Conservation (phyloP, 1,140 invertebrate species). For the Drosophila guanche region DNA sequence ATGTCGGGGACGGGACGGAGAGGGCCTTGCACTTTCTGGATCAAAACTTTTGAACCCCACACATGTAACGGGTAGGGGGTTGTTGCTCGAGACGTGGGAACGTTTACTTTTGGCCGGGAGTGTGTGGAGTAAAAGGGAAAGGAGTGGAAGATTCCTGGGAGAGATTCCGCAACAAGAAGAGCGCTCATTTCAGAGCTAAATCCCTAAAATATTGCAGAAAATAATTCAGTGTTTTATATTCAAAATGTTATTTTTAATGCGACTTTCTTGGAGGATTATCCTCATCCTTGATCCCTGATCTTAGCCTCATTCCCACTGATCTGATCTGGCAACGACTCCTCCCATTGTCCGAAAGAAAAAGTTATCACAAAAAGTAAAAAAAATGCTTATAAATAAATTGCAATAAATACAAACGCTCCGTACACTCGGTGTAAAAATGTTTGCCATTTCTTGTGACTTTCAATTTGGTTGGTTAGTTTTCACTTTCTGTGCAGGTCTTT, state of each 20-base stretch:
- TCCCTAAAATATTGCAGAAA: not conserved
- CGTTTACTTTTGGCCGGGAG: not conserved
- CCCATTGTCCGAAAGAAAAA: slow-evolving; percentile 39
- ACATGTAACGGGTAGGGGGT: slow-evolving; percentile 9
- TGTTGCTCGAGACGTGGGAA: slow-evolving; percentile 53
- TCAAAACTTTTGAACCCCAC: slow-evolving; percentile 20
- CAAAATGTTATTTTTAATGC: too few species aligned
- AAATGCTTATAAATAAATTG: slow-evolving; percentile 31
- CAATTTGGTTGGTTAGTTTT: slow-evolving; percentile 49
- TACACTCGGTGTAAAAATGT: too few species aligned
- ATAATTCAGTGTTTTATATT: not conserved
- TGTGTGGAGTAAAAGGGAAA: not conserved
- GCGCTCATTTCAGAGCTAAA: too few species aligned
- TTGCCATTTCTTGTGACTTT: slow-evolving; percentile 52
- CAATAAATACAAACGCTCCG: slow-evolving; percentile 29
- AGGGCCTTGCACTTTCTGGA: slow-evolving; percentile 39
- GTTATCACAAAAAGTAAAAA: slow-evolving; percentile 8
- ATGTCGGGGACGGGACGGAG: not conserved
- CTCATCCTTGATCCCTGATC: too few species aligned
- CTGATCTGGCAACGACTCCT: not conserved
- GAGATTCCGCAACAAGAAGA: too few species aligned
- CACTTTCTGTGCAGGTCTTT: slow-evolving; percentile 69
- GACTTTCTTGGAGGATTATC: too few species aligned
- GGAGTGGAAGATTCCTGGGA: not conserved
- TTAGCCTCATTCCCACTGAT: too few species aligned